Evolutionary conservation across 1,140 invertebrate genomes (phyloP).

Genomic region (Latrodectus geometricus): DNA sequence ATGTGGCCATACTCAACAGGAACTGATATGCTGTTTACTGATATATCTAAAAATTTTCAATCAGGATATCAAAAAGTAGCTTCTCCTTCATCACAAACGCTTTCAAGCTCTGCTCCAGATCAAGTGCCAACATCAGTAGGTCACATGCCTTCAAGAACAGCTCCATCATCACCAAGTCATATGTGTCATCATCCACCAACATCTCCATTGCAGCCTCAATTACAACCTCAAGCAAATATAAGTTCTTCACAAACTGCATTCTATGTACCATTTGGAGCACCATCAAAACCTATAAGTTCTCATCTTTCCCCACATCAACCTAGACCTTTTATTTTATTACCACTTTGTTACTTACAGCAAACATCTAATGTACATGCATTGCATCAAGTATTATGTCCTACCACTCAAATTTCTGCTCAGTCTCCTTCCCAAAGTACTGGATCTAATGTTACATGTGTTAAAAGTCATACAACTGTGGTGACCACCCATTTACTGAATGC

Average conservation of each 20-base stretch:
- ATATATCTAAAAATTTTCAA: slow-evolving; percentile 85
- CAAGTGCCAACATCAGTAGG: slow-evolving; percentile 29
- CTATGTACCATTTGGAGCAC: slow-evolving; percentile 59
- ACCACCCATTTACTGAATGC: slow-evolving; percentile 35
- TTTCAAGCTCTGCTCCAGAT: slow-evolving; percentile 31
- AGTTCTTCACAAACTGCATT: slow-evolving; percentile 53
- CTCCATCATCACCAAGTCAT: slow-evolving; percentile 46
- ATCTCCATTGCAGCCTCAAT: slow-evolving; percentile 44
- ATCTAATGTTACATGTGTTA: slow-evolving; percentile 21
- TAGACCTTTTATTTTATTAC: slow-evolving; percentile 41
- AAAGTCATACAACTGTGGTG: slow-evolving; percentile 20
- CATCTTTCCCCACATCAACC: slow-evolving; percentile 32
- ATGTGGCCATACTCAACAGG: slow-evolving; percentile 84
- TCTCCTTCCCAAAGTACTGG: slow-evolving; percentile 34
- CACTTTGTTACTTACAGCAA: slow-evolving; percentile 56
- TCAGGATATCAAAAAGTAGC: slow-evolving; percentile 58
- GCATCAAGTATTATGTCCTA: slow-evolving; percentile 26
- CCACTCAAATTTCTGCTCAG: slow-evolving; percentile 22
- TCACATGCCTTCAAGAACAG: slow-evolving; percentile 34
- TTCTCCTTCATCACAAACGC: slow-evolving; percentile 64
- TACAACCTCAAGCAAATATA: slow-evolving; percentile 44
- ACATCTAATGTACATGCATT: slow-evolving; percentile 53
- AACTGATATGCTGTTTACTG: slow-evolving; percentile 82
- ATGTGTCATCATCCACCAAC: slow-evolving; percentile 47
- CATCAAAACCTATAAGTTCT: slow-evolving; percentile 40